Conservation (phyloP, 2,797 vertebrate genomes). For the Chelmon rostratus region DNA sequence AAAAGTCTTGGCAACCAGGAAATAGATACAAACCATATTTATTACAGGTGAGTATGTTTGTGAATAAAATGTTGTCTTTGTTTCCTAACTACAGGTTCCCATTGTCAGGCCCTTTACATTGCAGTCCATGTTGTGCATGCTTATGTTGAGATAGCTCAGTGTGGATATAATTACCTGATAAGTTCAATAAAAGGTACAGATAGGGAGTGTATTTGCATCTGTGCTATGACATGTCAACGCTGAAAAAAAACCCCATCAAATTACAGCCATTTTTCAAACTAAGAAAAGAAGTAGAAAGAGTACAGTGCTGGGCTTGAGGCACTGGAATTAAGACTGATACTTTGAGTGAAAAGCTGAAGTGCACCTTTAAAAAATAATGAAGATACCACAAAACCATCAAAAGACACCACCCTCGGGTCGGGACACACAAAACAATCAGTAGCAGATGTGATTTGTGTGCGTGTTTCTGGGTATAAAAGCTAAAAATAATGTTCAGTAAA, state of each 20-base stretch:
- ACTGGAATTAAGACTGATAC: background rate
- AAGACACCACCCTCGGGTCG: conserved; percentile 30
- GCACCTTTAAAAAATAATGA: conserved; percentile 6
- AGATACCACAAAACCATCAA: conserved; percentile 44
- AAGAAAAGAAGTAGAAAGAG: background rate
- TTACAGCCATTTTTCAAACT: background rate
- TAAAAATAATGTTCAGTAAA: conserved; percentile 55
- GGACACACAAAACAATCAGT: conserved; percentile 28
- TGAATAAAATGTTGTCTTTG: background rate
- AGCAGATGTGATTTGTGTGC: conserved; percentile 46
- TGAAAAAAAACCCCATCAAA: background rate
- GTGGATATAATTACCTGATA: background rate
- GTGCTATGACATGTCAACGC: background rate
- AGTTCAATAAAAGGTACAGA: background rate
- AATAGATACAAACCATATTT: background rate
- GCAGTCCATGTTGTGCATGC: background rate
- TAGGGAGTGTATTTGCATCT: background rate
- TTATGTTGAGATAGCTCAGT: background rate
- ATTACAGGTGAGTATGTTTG: background rate
- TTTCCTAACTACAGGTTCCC: background rate
- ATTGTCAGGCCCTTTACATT: background rate
- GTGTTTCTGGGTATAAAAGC: conserved; percentile 28
- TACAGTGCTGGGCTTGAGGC: background rate
- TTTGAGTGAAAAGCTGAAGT: background rate
- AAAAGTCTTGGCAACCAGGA: background rate